These are phyloP conservation scores for Pentamera pediparva DNA, from an alignment of 53 echinoderm and acorn worm species.

Conservation along the genomic window DNA sequence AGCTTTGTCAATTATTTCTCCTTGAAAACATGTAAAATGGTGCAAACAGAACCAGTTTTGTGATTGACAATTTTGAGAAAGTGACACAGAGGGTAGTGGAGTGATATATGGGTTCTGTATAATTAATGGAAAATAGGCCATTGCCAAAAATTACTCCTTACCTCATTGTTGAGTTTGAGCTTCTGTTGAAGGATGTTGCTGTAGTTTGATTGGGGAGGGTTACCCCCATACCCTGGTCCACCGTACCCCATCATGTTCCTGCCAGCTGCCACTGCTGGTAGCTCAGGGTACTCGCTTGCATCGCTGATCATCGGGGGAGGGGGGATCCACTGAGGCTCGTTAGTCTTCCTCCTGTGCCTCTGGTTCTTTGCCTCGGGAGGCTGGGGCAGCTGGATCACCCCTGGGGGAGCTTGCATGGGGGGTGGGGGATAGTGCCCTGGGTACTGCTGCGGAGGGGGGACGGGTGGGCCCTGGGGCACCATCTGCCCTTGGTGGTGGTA, in stretches of 20 bases:
- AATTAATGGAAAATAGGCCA: no score
- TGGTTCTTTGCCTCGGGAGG: slow-evolving; percentile 29
- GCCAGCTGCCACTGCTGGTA: slow-evolving; percentile 24
- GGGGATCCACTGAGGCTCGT: background rate
- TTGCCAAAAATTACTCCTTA: no score
- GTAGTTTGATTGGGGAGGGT: background rate
- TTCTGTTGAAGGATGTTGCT: slow-evolving; percentile 18
- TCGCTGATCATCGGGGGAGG: slow-evolving; percentile 69
- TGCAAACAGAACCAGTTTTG: no score
- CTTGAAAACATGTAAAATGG: no score
- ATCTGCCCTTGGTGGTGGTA: background rate
- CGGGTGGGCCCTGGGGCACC: background rate
- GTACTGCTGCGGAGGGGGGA: no score
- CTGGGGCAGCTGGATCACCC: slow-evolving; percentile 10
- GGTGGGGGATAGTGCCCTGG: no score
- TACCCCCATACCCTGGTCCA: background rate
- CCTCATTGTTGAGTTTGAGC: background rate
- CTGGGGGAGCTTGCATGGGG: background rate
- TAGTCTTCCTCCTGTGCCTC: slow-evolving; percentile 31
- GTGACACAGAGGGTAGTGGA: no score
- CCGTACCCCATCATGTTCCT: background rate
- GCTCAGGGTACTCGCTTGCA: slow-evolving; percentile 71
- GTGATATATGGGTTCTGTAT: no score
- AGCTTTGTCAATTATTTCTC: no score
- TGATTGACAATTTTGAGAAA: no score